phyloP scores from a whole-genome alignment of 2,797 vertebrate species.

The Gallinago solitaria region DNA sequence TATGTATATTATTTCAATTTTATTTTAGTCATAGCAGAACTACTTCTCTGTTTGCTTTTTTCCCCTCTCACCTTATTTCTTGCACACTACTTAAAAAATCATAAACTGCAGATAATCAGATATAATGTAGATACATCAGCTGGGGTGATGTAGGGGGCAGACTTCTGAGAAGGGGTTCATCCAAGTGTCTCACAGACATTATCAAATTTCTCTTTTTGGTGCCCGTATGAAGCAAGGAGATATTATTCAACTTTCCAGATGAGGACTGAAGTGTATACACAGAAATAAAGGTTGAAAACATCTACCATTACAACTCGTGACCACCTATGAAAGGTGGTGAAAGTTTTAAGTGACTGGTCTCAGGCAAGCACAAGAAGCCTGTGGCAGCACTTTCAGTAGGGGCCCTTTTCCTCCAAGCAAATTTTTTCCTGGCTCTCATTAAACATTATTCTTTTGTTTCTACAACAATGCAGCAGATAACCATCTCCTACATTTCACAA shows the following conservation, averaged over 20 bases:
- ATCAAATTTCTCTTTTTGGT: not conserved
- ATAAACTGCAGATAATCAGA: not conserved
- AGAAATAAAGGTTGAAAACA: not conserved
- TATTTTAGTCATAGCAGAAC: not conserved
- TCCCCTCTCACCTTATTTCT: not conserved
- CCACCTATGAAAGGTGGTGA: not conserved
- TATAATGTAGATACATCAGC: not conserved
- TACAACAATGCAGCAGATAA: not conserved
- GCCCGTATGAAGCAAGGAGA: not conserved
- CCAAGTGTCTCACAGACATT: not conserved
- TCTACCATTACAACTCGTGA: not conserved
- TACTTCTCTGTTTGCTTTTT: not conserved
- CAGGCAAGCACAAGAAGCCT: not conserved
- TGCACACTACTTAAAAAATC: not conserved
- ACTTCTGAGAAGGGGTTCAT: not conserved
- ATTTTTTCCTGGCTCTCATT: not conserved
- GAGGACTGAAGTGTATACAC: not conserved
- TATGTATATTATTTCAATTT: not conserved
- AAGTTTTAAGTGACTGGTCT: not conserved
- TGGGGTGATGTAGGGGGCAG: too few relatives aligned
- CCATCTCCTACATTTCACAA: not conserved
- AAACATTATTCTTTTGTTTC: not conserved
- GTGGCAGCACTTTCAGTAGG: not conserved
- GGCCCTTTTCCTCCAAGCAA: not conserved
- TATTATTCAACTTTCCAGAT: not conserved